Base-by-base conservation (phyloP, 2,113 vertebrate genomes). In the Egretta garzetta region DNA sequence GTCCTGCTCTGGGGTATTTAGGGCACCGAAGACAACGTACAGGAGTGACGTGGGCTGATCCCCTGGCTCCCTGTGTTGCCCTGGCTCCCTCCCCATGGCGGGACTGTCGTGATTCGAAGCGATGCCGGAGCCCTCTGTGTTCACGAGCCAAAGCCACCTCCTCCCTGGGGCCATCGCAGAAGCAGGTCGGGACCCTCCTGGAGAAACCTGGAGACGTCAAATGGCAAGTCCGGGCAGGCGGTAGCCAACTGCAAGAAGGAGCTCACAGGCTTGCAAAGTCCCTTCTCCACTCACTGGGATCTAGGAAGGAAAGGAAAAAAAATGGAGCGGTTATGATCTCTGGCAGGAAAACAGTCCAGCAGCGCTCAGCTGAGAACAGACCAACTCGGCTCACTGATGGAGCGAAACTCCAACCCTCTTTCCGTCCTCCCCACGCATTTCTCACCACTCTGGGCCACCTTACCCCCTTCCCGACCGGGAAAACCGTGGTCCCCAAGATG, bases 261-360 rank as follows among this genome's bases (percentile, higher is more conserved):
- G 16, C 35, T 82, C 66, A 49, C 24, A 67, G 81, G 43, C 58
- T 66, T 82, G 70, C 43, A 12, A 90, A 75, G 71, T 86, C 43
- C 41, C 32, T 66, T 91, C 56, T 75, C 30, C 22, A 8, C 37
- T 85, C 7, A 1, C 30, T 80, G 82, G 74, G 41, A 91, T 63
- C 97, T 98, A 79, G 52, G 56, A 94, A 85, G 37, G 35, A 93
- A 94, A 94, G 37, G 19, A 43, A 79, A 77, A 80, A 55, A 26
- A n/a, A 86, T 2, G 4, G 22, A 91, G n/a, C 0, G 6, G 39
- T 93, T 94, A 95, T 6, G 2, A 43, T 26, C 55, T 50, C 14
- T 2, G 14, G 8, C 59, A 68, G 37, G 49, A 39, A 92, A 84
- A 71, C 1, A 0, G 19, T 24, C 26, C 43, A 49, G 26, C 12